A percentile compares a stretch with the other conserved stretches of the same genome.
phyloP scores from a whole-genome alignment of 1,140 invertebrate species.

The Arion vulgaris region DNA sequence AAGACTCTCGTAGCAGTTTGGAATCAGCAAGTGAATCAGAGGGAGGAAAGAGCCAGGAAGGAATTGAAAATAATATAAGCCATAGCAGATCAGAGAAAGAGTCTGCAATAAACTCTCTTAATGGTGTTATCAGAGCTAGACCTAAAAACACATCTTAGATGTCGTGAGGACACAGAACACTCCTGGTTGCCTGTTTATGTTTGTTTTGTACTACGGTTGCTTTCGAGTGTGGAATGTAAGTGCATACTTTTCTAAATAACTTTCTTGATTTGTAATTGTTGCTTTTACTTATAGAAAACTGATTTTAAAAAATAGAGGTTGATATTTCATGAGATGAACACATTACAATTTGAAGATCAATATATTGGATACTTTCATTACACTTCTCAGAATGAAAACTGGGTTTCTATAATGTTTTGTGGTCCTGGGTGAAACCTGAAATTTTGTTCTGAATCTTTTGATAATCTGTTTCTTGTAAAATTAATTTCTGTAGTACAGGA shows the following conservation, averaged over 20 bases:
- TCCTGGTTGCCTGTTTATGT: neutral
- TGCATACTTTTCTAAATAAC: neutral
- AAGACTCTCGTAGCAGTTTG: conserved; percentile 43
- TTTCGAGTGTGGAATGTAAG: neutral
- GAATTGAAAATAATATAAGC: neutral
- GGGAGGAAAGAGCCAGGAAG: neutral
- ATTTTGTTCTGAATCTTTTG: no score
- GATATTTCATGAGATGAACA: no score
- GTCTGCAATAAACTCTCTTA: neutral
- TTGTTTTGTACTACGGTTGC: neutral
- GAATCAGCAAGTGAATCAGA: conserved; percentile 32
- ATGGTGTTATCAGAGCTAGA: conserved; percentile 11
- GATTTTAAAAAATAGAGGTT: no score
- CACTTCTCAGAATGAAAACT: no score
- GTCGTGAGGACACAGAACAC: neutral
- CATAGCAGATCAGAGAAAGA: neutral
- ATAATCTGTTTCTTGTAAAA: no score
- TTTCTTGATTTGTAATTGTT: no score
- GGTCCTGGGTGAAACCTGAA: no score
- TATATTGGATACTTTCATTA: no score
- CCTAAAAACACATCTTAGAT: neutral
- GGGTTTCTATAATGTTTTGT: no score
- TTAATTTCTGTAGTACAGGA: no score
- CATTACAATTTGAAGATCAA: no score
- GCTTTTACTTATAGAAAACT: no score